Conservation (phyloP, 2,797 vertebrate genomes). For the Spheniscus humboldti region DNA sequence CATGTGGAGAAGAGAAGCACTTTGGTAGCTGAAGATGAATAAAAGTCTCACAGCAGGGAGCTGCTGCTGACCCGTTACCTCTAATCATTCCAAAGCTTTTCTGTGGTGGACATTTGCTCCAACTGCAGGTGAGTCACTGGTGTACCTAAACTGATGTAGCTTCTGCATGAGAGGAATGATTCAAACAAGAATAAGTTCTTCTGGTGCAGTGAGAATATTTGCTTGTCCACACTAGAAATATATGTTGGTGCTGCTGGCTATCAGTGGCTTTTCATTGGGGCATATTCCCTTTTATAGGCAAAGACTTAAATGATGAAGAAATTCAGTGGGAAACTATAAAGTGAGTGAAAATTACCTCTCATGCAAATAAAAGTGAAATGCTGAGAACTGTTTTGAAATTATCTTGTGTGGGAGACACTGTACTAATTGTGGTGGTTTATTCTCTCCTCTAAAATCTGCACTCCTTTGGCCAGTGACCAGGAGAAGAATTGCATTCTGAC, state of each 20-base stretch:
- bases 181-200: background rate
- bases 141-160: background rate
- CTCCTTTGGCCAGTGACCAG: constrained; percentile 13
- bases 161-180: background rate
- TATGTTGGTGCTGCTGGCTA: background rate
- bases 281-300: background rate
- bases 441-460: constrained; percentile 1
- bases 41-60: background rate
- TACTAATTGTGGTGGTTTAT: background rate
- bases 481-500: background rate
- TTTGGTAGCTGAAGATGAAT: constrained; percentile 3
- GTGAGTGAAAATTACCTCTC: background rate
- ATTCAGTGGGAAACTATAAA: background rate
- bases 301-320: background rate
- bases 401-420: background rate
- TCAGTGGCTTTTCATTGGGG: background rate
- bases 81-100: background rate
- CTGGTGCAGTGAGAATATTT: background rate
- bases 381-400: background rate
- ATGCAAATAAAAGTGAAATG: background rate
- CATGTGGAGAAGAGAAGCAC: background rate
- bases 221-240: background rate
- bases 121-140: background rate
- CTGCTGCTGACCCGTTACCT: constrained; percentile 8
- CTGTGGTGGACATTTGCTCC: background rate